Percentiles rank a stretch among this genome's conserved stretches.
Conservation (phyloP, 2,797 vertebrate genomes). For the Lutjanus argentimaculatus region DNA sequence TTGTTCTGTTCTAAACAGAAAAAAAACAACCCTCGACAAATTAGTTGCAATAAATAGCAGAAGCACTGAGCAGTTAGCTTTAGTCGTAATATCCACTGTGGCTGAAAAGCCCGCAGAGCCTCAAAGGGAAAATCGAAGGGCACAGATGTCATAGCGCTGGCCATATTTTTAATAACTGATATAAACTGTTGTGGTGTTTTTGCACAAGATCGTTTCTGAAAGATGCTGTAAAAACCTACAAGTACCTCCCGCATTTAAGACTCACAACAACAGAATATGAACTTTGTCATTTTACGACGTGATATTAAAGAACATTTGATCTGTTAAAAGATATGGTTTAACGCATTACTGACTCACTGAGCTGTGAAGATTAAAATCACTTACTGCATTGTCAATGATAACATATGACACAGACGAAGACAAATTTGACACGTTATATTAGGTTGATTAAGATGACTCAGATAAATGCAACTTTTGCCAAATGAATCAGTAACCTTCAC, state of each 20-base stretch:
- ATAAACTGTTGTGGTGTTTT: not conserved
- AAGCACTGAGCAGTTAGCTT: slow-evolving; percentile 2
- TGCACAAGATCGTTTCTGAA: not conserved
- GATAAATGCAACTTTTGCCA: not conserved
- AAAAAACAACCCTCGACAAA: not conserved
- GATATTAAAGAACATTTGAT: not conserved
- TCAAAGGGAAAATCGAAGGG: slow-evolving; percentile 11
- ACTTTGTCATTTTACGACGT: not conserved
- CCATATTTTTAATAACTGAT: not conserved
- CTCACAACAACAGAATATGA: not conserved
- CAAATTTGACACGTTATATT: not conserved
- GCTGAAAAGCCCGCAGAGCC: slow-evolving; percentile 8
- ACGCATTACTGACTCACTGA: not conserved
- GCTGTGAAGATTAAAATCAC: not conserved
- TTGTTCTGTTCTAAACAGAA: not conserved
- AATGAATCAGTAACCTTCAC: too few relatives aligned
- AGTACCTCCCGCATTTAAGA: slow-evolving; percentile 9
- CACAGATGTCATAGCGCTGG: not conserved
- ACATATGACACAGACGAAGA: not conserved
- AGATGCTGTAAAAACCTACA: not conserved
- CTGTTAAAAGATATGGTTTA: not conserved
- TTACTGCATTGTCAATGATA: not conserved
- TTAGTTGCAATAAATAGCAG: slow-evolving; percentile 26
- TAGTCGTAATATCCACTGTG: not conserved
- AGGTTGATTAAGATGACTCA: not conserved